Evolutionary conservation across 2,888 invertebrate species (phyloP).

Genomic region (Leptinotarsa peninsularis): DNA sequence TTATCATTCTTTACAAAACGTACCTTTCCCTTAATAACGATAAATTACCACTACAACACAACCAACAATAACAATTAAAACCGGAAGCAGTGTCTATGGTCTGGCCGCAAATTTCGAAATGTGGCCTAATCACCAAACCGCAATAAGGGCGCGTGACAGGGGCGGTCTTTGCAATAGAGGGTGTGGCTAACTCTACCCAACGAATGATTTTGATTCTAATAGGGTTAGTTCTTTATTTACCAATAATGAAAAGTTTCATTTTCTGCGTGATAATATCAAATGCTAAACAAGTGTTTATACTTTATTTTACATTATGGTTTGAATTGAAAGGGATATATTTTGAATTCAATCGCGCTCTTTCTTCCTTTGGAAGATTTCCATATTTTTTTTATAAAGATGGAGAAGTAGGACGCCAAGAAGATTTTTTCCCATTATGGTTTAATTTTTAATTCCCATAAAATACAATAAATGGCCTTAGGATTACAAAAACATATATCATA

Average conservation of each 20-base stretch:
- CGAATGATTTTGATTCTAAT: slow-evolving; percentile 24
- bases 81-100: slow-evolving; percentile 9
- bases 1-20: background rate
- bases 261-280: no score
- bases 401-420: no score
- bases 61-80: background rate
- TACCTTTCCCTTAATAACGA: background rate
- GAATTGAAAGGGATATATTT: no score
- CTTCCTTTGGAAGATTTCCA: no score
- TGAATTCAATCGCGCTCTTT: no score
- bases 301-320: no score
- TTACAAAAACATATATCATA: no score
- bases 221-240: slow-evolving; percentile 7
- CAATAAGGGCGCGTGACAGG: slow-evolving; percentile 43
- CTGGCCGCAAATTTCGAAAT: slow-evolving; percentile 16
- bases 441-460: no score
- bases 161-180: slow-evolving; percentile 39
- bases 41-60: background rate
- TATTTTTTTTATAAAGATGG: no score
- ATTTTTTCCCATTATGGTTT: no score
- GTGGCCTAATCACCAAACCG: slow-evolving; percentile 12
- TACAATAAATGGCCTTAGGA: no score
- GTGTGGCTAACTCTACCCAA: slow-evolving; percentile 38
- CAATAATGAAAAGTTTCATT: background rate
- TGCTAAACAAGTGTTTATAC: no score